Conservation (phyloP, 23 tunicate species). For the Aplidium turbinatum region DNA sequence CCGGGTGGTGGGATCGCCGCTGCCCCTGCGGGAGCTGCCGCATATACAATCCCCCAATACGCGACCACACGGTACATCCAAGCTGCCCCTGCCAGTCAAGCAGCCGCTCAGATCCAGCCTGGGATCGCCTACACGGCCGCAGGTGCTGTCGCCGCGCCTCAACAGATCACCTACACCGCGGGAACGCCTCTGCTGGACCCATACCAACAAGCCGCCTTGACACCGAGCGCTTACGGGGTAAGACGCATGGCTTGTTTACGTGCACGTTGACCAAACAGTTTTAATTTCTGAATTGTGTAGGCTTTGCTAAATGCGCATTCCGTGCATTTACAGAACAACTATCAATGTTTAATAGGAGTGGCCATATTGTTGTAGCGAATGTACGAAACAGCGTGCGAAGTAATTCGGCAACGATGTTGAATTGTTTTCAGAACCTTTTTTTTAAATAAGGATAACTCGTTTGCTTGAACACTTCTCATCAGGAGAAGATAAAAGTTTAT, state of each 20-base stretch:
- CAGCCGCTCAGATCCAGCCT: slow-evolving; percentile 72
- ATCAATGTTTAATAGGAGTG: too few relatives aligned
- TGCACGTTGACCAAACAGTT: background rate
- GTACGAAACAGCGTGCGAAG: too few relatives aligned
- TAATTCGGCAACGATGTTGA: too few relatives aligned
- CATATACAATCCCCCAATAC: slow-evolving; percentile 65
- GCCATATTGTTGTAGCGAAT: too few relatives aligned
- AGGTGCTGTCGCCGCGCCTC: slow-evolving; percentile 57
- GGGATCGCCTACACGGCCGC: slow-evolving; percentile 67
- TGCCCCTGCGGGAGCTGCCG: slow-evolving; percentile 59
- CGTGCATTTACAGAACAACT: too few relatives aligned
- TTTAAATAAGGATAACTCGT: too few relatives aligned
- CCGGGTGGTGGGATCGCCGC: slow-evolving; percentile 33
- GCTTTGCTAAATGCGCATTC: background rate
- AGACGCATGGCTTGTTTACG: slow-evolving; percentile 5
- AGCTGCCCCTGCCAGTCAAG: slow-evolving; percentile 61
- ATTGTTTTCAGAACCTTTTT: too few relatives aligned
- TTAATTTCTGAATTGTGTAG: background rate
- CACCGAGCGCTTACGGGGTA: slow-evolving; percentile 84
- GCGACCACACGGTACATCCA: slow-evolving; percentile 57
- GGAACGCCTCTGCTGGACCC: slow-evolving; percentile 69
- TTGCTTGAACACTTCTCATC: too few relatives aligned
- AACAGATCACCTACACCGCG: slow-evolving; percentile 42
- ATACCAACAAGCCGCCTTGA: slow-evolving; percentile 83
- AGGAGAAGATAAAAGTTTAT: too few relatives aligned